Base-by-base conservation (phyloP, 2,888 invertebrate species). In the Nomada ferruginata region DNA sequence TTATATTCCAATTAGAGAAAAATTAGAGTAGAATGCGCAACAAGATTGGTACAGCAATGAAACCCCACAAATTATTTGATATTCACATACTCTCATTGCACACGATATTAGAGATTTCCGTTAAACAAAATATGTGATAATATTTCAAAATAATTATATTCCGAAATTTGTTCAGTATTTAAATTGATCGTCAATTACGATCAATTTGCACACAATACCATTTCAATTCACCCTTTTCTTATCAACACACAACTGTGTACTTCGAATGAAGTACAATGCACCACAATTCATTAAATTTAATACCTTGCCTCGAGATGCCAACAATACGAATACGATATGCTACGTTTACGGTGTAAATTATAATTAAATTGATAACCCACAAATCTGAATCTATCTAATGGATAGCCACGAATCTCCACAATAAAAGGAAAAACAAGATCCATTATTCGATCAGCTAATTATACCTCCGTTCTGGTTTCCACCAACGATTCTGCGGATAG, bases 371-470 rank as follows among this genome's bases (percentile, higher is more conserved):
- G 18, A 20, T 26, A 50, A 47, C 7, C 7, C n/a, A 9, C 11
- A 2, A 2, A 9, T 13, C 11, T 53, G 7, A 2, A 20, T 11
- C 3, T n/a, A 18, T 53, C 23, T 23, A 55, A 42, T 15, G 42
- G 2, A 55, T 20, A 5, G 20, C 11, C 5, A 15, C 23, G 53
- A 50, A 18, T 50, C 15, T 18, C 20, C 0, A 18, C 15, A 10
- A 70, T 20, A 29, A 20, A 61, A 29, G 26, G 9, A 64, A n/a
- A 5, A 7, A 61, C 0, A 9, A 7, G 15, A 29, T 44, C 44
- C 7, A 15, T 36, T 71, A 47, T 47, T 72, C 23, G 42, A 72
- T 36, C 23, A 9, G 23, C 0, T 44, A 64, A 57, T 76, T 72
- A 42, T 57, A 9, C n/a, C 9, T 2, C n/a, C n/a, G 26, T 72